Evolutionary conservation across 2,797 vertebrate species (phyloP).

Genomic region (Phataginus tricuspis): DNA sequence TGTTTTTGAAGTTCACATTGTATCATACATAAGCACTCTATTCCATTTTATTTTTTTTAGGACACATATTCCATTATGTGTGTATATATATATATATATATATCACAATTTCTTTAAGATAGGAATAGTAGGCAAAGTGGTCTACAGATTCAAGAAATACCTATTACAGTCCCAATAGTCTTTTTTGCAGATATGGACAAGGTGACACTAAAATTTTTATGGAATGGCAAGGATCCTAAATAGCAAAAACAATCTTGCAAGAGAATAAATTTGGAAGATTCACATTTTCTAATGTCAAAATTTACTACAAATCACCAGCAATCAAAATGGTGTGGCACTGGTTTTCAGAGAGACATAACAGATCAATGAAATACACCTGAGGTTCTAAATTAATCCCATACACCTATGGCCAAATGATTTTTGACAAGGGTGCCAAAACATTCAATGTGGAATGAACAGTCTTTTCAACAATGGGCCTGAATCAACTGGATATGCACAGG

Average conservation of each 20-base stretch:
- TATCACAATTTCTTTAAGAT: not conserved
- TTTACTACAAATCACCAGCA: not conserved
- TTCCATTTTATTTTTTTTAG: not conserved
- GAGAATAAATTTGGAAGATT: not conserved
- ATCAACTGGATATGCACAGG: not conserved
- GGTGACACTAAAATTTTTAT: not conserved
- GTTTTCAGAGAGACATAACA: not conserved
- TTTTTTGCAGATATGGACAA: not conserved
- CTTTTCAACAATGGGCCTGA: not conserved
- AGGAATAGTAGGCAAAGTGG: not conserved
- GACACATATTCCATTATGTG: not conserved
- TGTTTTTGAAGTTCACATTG: not conserved
- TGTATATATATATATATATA: too few relatives aligned
- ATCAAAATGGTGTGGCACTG: not conserved
- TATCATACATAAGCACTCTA: not conserved
- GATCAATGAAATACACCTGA: not conserved
- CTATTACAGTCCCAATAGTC: not conserved
- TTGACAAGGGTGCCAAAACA: not conserved
- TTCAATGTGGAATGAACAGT: not conserved
- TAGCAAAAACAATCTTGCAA: not conserved
- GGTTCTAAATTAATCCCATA: not conserved
- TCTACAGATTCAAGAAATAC: not conserved
- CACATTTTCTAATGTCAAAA: not conserved
- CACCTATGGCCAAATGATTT: not conserved
- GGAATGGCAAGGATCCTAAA: not conserved